phyloP scores from a whole-genome alignment of 23 tunicate genomes.

The Ascidia mentula region DNA sequence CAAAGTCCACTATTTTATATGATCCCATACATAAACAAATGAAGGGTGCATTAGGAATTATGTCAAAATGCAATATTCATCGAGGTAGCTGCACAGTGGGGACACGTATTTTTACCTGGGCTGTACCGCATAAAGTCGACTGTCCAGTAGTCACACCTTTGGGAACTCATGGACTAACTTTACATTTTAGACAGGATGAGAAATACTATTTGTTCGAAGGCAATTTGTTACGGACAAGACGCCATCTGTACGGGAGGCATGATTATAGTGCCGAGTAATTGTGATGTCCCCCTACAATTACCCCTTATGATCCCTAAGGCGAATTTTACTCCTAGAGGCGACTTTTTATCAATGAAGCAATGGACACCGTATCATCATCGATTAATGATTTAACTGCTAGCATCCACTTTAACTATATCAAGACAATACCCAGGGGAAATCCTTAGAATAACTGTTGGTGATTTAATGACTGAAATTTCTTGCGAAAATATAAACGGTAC shows the following conservation, averaged over 20 bases:
- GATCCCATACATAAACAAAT: not conserved
- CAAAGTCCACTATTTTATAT: not conserved
- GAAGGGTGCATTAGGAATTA: not conserved
- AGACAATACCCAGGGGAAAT: not conserved
- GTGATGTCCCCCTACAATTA: not conserved
- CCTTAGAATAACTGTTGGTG: not conserved
- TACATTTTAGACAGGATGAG: not conserved
- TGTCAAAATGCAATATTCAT: not conserved
- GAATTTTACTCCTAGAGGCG: not conserved
- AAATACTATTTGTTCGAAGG: not conserved
- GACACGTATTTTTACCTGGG: not conserved
- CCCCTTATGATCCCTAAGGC: not conserved
- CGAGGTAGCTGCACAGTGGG: not conserved
- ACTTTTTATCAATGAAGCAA: not conserved
- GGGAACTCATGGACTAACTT: not conserved
- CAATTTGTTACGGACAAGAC: not conserved
- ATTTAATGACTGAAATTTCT: not conserved
- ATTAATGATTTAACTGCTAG: not conserved
- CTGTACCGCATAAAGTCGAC: not conserved
- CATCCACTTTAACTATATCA: not conserved
- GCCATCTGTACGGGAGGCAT: not conserved
- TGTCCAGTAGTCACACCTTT: not conserved
- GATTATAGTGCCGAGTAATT: not conserved
- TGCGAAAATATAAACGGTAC: not conserved
- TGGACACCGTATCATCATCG: not conserved